Percentiles rank a stretch among this genome's conserved stretches.
phyloP scores from a whole-genome alignment of 1,140 invertebrate species.

The Glossosoma conforme region DNA sequence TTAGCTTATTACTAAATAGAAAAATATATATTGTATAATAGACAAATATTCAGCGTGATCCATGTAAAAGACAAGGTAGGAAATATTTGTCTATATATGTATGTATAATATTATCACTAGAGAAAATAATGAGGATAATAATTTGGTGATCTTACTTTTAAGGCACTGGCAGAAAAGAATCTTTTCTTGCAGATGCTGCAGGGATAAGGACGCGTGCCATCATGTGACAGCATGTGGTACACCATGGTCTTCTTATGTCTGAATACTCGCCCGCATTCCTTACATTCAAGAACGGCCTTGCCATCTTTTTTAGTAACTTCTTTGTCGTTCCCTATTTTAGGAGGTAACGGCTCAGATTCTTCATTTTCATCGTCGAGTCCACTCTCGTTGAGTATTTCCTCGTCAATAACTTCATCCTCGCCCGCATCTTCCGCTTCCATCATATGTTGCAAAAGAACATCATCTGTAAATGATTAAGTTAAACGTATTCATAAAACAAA shows the following conservation, averaged over 20 bases:
- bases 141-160: slow-evolving; percentile 57
- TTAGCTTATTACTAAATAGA: no score
- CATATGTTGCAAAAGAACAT: slow-evolving; percentile 40
- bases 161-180: slow-evolving; percentile 73
- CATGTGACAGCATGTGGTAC: slow-evolving; percentile 78
- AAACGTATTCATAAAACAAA: no score
- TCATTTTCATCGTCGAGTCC: slow-evolving; percentile 24
- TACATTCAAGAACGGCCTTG: slow-evolving; percentile 48
- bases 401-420: slow-evolving; percentile 36
- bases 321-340: slow-evolving; percentile 22
- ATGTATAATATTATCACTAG: no score
- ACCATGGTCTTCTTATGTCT: slow-evolving; percentile 77
- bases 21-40: no score
- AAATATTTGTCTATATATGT: no score
- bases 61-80: no score
- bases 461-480: no score
- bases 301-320: slow-evolving; percentile 23
- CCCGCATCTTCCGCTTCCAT: slow-evolving; percentile 42
- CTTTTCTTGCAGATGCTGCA: slow-evolving; percentile 77
- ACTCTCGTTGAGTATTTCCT: slow-evolving; percentile 35
- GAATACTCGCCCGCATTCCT: slow-evolving; percentile 68
- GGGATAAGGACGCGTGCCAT: slow-evolving; percentile 67
- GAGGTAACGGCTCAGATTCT: slow-evolving; percentile 35
- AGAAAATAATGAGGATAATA: no score
- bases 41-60: no score